Conservation (phyloP, 2,113 vertebrate species). For the Grammomys surdaster region DNA sequence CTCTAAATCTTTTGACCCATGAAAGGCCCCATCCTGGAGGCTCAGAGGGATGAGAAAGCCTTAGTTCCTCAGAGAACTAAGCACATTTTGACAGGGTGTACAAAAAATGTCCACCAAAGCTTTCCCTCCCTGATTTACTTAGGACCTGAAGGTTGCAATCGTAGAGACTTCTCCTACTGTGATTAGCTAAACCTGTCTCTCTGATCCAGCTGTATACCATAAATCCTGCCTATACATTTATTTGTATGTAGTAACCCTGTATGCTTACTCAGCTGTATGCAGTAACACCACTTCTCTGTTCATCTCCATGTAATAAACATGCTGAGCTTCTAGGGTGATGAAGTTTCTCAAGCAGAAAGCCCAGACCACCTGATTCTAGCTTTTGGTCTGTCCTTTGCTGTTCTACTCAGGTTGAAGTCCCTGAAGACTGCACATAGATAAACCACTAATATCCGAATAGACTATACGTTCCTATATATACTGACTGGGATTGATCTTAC, state of each 20-base stretch:
- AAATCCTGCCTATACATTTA: not conserved
- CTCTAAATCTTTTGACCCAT: not conserved
- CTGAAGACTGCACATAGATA: not conserved
- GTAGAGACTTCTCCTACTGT: not conserved
- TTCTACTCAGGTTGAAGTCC: not conserved
- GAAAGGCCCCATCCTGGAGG: not conserved
- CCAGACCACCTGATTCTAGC: not conserved
- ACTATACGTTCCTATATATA: not conserved
- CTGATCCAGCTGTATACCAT: not conserved
- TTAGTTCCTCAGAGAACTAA: not conserved
- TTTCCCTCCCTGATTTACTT: not conserved
- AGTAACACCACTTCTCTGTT: not conserved
- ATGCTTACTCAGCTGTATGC: not conserved
- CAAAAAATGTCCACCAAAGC: not conserved
- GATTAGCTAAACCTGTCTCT: not conserved
- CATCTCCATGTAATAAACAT: not conserved
- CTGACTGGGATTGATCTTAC: not conserved
- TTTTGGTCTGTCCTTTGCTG: not conserved
- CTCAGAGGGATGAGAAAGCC: not conserved
- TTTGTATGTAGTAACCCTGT: not conserved
- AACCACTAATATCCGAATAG: conserved; percentile 1
- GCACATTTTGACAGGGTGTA: not conserved
- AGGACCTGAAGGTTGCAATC: not conserved
- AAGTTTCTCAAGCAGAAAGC: not conserved
- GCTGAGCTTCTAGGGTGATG: not conserved